Base-by-base conservation (phyloP, 2,888 invertebrate genomes). In the Perdita meconis region DNA sequence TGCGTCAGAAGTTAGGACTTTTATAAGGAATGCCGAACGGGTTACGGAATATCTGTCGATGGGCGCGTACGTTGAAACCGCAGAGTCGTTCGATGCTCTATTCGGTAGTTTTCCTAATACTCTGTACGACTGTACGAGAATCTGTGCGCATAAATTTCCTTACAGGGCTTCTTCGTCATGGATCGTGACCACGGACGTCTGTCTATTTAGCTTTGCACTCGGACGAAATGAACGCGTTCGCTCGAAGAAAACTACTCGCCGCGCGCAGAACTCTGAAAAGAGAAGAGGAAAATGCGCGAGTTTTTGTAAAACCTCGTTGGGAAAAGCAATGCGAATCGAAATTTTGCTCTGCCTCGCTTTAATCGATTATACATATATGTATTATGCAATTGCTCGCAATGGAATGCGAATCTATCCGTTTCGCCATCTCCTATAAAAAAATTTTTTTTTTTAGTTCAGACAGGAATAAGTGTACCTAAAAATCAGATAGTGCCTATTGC, bases 61-160 rank as follows among this genome's bases (percentile, higher is more conserved):
- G 55, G 64, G 59, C 38, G 44, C 24, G 22, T 42, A 56, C 69
- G 60, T 34, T 30, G 64, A 55, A 19, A 22, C 8, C 44, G 19
- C 36, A 22, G 12, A 36, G 6, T 24, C 19, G 60, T 22, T n/a
- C 47, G 55, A 30, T 30, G 63, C 65, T 74, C 55, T 75, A 68
- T 53, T 73, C 67, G 75, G 79, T 69, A 71, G 79, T 65, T n/a
- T n/a, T 68, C 64, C 26, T 66, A 70, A 40, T 36, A 36, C 65
- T 71, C 30, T 16, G 61, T 34, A 68, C n/a, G n/a, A n/a, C n/a
- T n/a, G n/a, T n/a, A n/a, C n/a, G n/a, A n/a, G n/a, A n/a, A n/a
- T 67, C 72, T 65, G 69, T 82, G 65, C 70, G 75, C 81, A 82
- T 85, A 82, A 82, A 84, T 86, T 85, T 84, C 77, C 83, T 82